Percentiles rank a stretch among this genome's conserved stretches.
Evolutionary conservation across 2,113 vertebrate species (phyloP).

Genomic region (Lonchura striata): DNA sequence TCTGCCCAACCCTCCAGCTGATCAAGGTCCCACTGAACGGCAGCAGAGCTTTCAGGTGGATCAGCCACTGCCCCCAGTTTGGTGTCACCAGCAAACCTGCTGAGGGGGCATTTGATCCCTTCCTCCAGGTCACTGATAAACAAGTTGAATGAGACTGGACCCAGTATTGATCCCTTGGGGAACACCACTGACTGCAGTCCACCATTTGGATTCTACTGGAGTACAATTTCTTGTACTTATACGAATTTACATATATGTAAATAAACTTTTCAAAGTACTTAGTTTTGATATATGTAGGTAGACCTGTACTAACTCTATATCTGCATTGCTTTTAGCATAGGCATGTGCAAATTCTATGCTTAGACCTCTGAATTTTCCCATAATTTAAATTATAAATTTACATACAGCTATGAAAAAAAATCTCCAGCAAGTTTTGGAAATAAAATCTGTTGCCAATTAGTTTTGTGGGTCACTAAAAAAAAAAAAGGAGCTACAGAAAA

Average conservation of each 20-base stretch:
- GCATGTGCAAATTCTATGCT: not conserved
- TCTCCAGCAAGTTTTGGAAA: not conserved
- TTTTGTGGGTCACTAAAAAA: not conserved
- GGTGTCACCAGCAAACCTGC: not conserved
- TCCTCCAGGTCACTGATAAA: not conserved
- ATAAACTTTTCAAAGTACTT: not conserved
- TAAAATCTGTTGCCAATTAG: not conserved
- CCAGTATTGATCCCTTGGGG: not conserved
- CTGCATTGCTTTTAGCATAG: not conserved
- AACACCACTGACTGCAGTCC: not conserved
- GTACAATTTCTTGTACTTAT: not conserved
- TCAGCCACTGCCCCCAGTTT: not conserved
- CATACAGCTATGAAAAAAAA: not conserved
- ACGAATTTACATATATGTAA: not conserved
- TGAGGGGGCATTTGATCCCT: not conserved
- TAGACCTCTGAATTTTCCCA: not conserved
- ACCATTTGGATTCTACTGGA: not conserved
- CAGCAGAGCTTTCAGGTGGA: too few relatives aligned
- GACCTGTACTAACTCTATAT: not conserved
- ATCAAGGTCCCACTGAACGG: too few relatives aligned
- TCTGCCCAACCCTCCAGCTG: too few relatives aligned
- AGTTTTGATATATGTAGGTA: not conserved
- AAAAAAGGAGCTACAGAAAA: not conserved
- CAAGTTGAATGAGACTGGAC: accelerated
- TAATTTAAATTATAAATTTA: not conserved